phyloP scores from a whole-genome alignment of 2,888 invertebrate species.

The Vanessa cardui region DNA sequence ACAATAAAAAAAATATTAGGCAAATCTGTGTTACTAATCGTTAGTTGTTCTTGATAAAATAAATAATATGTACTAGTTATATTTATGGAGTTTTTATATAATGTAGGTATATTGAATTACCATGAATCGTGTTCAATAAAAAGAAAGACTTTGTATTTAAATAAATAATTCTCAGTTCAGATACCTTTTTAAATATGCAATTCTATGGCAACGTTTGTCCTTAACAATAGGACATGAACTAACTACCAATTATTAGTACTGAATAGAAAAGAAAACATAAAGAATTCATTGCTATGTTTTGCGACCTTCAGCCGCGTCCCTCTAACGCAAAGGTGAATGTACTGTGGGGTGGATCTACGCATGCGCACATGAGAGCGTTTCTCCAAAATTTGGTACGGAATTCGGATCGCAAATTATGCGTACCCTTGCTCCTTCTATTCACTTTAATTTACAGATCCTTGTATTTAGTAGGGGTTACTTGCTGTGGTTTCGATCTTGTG shows the following conservation, averaged over 20 bases:
- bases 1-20: too few species aligned
- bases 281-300: conserved; percentile 8
- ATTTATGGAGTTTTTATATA: too few species aligned
- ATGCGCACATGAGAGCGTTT: conserved; percentile 30
- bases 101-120: too few species aligned
- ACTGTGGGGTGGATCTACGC: conserved; percentile 41
- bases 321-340: conserved; percentile 40
- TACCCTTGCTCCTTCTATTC: conserved; percentile 10
- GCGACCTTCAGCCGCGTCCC: conserved; percentile 35
- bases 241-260: not conserved
- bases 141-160: too few species aligned
- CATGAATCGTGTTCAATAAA: too few species aligned
- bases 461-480: not conserved
- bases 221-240: too few species aligned
- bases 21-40: too few species aligned
- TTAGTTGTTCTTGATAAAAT: too few species aligned
- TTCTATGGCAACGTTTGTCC: too few species aligned
- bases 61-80: too few species aligned
- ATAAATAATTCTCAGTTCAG: too few species aligned
- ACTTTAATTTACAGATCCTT: conserved; percentile 10
- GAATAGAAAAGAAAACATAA: not conserved
- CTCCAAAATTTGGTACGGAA: conserved; percentile 5
- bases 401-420: conserved; percentile 8
- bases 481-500: not conserved
- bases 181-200: too few species aligned